Base-by-base conservation (phyloP, 2,113 vertebrate species). In the Herpailurus yagouaroundi region DNA sequence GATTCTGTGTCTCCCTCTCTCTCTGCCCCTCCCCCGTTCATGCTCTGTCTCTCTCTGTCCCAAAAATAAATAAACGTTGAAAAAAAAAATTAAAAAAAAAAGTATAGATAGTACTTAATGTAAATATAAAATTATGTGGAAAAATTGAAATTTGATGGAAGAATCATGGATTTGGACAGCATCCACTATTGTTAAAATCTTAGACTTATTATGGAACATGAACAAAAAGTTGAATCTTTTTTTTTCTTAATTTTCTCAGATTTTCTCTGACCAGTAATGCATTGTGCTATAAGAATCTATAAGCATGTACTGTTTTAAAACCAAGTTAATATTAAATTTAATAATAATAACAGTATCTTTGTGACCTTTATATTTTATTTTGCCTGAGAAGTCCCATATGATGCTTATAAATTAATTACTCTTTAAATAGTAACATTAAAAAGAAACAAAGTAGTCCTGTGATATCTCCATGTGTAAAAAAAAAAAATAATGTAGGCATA, bases 231-330 rank as follows among this genome's bases (percentile, higher is more conserved):
- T 29, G 25, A 89, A 66, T 80, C 1, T 4, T 16, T 87, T 71
- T 94, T 29, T 85, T 63, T 94, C 55, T 94, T 29, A 77, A 1
- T 64, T 71, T 93, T 38, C 15, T 97, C 29, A 90, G 5, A n/a
- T 48, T 92, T 71, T 80, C 77, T 83, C 19, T 94, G 63, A 25
- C 16, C 4, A 15, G 36, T 1, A 4, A 60, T 92, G 33, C 7
- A 29, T 13, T 80, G 55, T 18, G 4, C 9, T 63, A 1, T 33
- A 68, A 50, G 9, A 87, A 52, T 80, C 38, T 66, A 38, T 52
- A 84, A 74, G 29, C 33, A 3, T 60, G 6, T 38, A 18, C 14
- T 55, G 48, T 77, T 93, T 97, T 15, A 73, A 94, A 94, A 55
- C 2, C 21, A 66, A 88, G 23, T 55, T 81, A 84, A 33, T 81